Evolutionary conservation across 2,888 invertebrate species (phyloP).

Genomic region (Oscheius sp.): DNA sequence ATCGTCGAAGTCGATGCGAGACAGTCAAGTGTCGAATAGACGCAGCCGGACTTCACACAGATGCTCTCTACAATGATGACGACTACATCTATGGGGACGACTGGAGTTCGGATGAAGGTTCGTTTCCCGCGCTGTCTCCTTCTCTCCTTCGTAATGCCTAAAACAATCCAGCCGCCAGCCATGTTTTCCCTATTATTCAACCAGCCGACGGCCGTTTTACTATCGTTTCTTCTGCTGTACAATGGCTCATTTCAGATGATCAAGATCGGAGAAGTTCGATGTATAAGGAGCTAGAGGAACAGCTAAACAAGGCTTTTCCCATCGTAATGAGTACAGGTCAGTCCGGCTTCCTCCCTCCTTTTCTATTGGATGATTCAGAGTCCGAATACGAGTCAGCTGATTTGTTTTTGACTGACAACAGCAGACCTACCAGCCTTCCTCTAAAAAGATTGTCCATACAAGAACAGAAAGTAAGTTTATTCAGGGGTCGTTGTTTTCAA

Average conservation of each 20-base stretch:
- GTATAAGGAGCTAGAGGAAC: constrained; percentile 54
- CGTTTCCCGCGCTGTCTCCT: neutral
- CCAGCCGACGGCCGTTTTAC: neutral
- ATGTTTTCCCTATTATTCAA: constrained; percentile 21
- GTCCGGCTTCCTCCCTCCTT: neutral
- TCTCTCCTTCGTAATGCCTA: neutral
- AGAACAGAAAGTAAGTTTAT: no score
- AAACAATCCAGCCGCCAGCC: constrained; percentile 10
- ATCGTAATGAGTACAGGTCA: constrained; percentile 16
- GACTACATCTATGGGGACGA: constrained; percentile 61
- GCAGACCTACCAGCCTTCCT: neutral
- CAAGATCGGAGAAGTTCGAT: constrained; percentile 51
- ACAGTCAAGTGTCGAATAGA: constrained; percentile 41
- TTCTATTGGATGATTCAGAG: neutral
- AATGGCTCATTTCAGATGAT: constrained; percentile 6
- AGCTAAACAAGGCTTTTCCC: constrained; percentile 49
- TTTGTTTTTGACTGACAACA: neutral
- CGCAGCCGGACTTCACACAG: constrained; percentile 40
- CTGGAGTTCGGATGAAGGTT: constrained; percentile 58
- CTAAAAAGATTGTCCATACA: constrained; percentile 1
- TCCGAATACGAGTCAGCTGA: constrained; percentile 26
- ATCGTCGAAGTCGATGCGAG: constrained; percentile 25
- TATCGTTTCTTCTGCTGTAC: constrained; percentile 17
- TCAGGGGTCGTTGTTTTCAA: no score
- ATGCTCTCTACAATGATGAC: constrained; percentile 30